Evolutionary conservation across 2,888 invertebrate genomes (phyloP), one percentile per base, ranked within the genome.

Genomic region (Archips crataeganus): DNA sequence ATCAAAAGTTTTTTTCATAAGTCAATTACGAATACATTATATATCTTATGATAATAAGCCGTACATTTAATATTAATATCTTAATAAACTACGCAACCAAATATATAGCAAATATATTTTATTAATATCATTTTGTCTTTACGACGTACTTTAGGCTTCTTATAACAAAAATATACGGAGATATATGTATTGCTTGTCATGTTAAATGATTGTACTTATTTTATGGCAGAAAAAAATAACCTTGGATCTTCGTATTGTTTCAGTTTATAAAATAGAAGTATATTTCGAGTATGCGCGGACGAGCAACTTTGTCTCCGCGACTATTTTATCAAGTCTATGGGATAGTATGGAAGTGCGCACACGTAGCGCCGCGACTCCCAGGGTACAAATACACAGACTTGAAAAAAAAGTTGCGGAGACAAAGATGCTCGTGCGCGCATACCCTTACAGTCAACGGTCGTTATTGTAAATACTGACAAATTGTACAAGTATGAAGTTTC

Each of bases 81-180:
- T 65, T 65, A 65, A 10, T 65, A n/a, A n/a, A 64, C 62, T 68
- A 72, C 6, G 67, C 67, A 73, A 68, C 68, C 57, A 15, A 71
- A 61, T 64, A 51, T 64, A 64, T 42, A 60, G 65, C 51, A 66
- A 54, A 51, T 51, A 61, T 66, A 32, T 61, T 45, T 63, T 49
- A 47, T 32, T 63, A 63, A 49, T 34, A 65, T 39, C 39, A 60
- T 45, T 13, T n/a, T 68, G 72, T 72, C 67, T 68, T 68, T 64
- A 68, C 23, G 68, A 72, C 67, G 15, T 71, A 34, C 61, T 10
- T 39, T 39, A 39, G 39, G 39, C 39, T 6, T 32, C 45, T 54
- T 70, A 70, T n/a, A 57, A 32, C 10, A 57, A 57, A 57, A 57
- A 64, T 60, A 54, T 54, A 54, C 23, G 54, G 45, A 54, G 23